Evolutionary conservation across 2,797 vertebrate species (phyloP).

Genomic region (Pitangus sulphuratus): DNA sequence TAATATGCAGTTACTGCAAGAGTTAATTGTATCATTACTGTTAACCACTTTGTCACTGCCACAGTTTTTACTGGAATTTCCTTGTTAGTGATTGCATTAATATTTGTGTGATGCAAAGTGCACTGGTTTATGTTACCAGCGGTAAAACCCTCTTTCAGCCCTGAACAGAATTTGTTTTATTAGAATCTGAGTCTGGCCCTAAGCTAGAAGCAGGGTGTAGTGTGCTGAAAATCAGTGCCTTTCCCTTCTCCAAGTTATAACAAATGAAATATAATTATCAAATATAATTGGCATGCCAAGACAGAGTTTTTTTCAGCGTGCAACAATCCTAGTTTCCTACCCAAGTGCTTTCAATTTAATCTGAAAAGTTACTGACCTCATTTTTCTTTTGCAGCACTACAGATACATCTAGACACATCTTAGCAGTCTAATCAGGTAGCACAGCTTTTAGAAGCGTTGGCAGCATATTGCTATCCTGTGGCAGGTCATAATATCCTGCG

Average conservation of each 20-base stretch:
- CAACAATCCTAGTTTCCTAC: neutral
- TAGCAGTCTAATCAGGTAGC: conserved; percentile 70
- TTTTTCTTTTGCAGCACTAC: conserved; percentile 44
- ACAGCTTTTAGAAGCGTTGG: conserved; percentile 50
- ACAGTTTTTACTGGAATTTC: neutral
- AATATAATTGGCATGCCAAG: conserved; percentile 30
- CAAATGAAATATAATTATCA: conserved; percentile 49
- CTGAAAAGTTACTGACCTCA: conserved; percentile 62
- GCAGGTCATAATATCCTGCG: conserved; percentile 65
- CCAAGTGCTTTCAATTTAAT: conserved; percentile 60
- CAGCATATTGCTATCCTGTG: conserved; percentile 54
- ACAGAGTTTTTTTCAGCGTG: neutral
- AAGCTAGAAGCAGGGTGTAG: neutral
- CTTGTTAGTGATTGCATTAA: neutral
- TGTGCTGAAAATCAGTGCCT: neutral
- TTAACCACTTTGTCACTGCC: neutral
- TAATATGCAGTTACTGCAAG: neutral
- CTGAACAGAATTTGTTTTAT: neutral
- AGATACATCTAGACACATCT: conserved; percentile 32
- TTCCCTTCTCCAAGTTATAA: neutral
- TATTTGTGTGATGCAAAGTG: neutral
- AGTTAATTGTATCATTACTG: conserved; percentile 23
- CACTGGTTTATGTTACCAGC: neutral
- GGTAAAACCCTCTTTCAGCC: neutral
- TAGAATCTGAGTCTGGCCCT: neutral